Evolutionary conservation across 1,140 invertebrate genomes (phyloP).

Genomic region (Solenopsis fugax): DNA sequence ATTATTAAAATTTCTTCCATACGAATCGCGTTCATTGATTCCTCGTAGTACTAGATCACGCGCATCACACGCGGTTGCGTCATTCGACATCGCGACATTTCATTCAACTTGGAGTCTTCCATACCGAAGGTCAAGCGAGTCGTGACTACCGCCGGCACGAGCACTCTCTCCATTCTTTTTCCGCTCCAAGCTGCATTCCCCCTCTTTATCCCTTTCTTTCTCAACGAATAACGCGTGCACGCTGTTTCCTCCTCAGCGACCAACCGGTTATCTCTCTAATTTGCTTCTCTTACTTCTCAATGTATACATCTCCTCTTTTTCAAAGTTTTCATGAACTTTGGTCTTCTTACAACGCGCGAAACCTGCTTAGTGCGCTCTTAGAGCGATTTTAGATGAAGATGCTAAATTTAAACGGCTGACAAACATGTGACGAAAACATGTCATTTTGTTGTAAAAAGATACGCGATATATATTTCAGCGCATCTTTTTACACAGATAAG

Average conservation of each 20-base stretch:
- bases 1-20: slow-evolving; percentile 14
- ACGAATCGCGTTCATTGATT: slow-evolving; percentile 51
- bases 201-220: slow-evolving; percentile 62
- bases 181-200: slow-evolving; percentile 58
- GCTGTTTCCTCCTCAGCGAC: slow-evolving; percentile 7
- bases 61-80: slow-evolving; percentile 80
- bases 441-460: neutral
- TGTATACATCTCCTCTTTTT: neutral
- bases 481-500: slow-evolving; percentile 23
- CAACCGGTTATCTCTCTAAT: slow-evolving; percentile 19
- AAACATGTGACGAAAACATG: neutral
- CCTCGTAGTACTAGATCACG: slow-evolving; percentile 63
- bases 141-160: slow-evolving; percentile 69
- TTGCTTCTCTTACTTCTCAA: slow-evolving; percentile 40
- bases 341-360: neutral
- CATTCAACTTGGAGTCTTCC: slow-evolving; percentile 83
- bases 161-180: slow-evolving; percentile 63
- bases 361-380: neutral
- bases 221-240: slow-evolving; percentile 35
- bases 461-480: neutral
- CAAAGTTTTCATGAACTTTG: neutral
- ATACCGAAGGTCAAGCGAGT: slow-evolving; percentile 85
- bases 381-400: neutral
- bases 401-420: slow-evolving; percentile 12
- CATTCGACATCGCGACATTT: slow-evolving; percentile 80